Evolutionary conservation across 2,113 vertebrate genomes (phyloP), one percentile per base, ranked within the genome.

Genomic region (Tonatia bakeri): DNA sequence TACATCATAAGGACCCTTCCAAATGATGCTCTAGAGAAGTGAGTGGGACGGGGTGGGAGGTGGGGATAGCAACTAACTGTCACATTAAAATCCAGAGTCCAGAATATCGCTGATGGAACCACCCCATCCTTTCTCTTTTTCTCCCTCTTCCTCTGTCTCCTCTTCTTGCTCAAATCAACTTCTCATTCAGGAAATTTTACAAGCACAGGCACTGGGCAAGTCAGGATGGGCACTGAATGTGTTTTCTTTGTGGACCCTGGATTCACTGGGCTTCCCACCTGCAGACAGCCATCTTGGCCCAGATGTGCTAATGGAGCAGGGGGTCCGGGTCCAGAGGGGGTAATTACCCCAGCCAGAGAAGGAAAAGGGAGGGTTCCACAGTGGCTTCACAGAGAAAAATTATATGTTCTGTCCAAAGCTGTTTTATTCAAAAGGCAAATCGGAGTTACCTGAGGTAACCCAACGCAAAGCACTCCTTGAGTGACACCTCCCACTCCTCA

Each of bases 401-500:
- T 87, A 87, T 26, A 87, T 20, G 33, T 94, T 95, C 76, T 64
- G 45, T 31, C n/a, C 67, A 72, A 86, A 90, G 92, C 54, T 69
- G 5, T 28, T 67, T 76, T 84, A 97, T 81, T 90, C 91, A 83
- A 83, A 87, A 87, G 81, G 36, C 73, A 83, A 88, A 85, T 47
- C 76, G 17, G 84, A 54, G 65, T 92, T 81, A 95, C 87, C 97
- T 97, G 95, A 59, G 87, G 77, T 95, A 95, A 80, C 84, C 93
- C 94, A 87, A 93, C 8, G 95, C 91, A 76, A 75, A 84, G 76
- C 65, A 0, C 70, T 96, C 96, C 94, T 91, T 89, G 96, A 91
- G 73, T 96, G 90, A 72, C 7, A n/a, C 92, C 36, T 86, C 12
- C 11, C 77, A 40, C 91, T 92, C 98, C 33, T 76, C 97, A 97